These are phyloP conservation scores for Eufriesea mexicana DNA, from an alignment of 1,140 invertebrate species.

Conservation along the genomic window DNA sequence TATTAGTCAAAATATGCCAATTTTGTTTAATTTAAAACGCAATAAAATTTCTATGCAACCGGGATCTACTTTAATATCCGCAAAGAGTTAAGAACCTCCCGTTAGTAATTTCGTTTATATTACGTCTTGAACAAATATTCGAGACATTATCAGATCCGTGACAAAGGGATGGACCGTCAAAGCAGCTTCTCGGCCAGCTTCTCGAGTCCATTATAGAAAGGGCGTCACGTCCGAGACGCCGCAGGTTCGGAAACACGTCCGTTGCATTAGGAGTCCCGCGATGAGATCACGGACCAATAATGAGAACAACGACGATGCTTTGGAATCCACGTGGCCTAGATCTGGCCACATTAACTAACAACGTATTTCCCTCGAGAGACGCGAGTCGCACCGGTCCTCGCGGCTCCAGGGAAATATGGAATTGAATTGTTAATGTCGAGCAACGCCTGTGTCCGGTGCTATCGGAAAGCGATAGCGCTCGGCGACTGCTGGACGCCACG, in stretches of 20 bases:
- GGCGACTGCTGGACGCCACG: background rate
- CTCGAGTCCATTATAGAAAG: no score
- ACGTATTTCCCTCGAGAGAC: conserved; percentile 55
- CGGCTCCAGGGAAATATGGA: conserved; percentile 64
- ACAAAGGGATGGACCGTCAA: background rate
- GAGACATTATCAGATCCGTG: no score
- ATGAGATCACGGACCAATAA: conserved; percentile 3
- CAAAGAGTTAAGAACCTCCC: no score
- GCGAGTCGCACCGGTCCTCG: background rate
- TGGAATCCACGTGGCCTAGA: conserved; percentile 11
- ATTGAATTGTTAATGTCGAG: conserved; percentile 73
- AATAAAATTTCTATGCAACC: no score
- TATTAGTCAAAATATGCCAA: no score
- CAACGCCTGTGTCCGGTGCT: conserved; percentile 56
- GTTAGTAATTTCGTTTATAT: no score
- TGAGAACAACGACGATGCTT: conserved; percentile 12
- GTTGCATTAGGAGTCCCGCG: background rate
- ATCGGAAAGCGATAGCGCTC: conserved; percentile 56
- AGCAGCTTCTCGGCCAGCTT: background rate
- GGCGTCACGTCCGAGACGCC: background rate
- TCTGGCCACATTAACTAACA: conserved; percentile 43
- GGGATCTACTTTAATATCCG: no score
- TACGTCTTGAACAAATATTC: background rate
- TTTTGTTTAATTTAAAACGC: no score
- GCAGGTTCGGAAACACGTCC: background rate